Evolutionary conservation across 2,797 vertebrate species (phyloP), one percentile per base, ranked within the genome.

Genomic region (Hyperoplus immaculatus): DNA sequence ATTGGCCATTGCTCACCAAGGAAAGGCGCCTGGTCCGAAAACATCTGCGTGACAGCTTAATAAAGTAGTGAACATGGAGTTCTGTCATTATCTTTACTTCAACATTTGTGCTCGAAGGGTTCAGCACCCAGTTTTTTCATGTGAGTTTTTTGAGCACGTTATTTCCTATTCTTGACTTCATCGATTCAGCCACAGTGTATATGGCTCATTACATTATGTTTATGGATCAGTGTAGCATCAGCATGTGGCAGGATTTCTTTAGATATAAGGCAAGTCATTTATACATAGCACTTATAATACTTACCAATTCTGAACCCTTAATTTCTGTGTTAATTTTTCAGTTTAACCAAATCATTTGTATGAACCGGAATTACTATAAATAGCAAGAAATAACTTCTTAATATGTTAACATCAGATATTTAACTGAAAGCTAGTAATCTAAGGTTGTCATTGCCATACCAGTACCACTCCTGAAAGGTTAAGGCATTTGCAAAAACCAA

Each of bases 181-280:
- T 41, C 2, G 5, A 29, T 63, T 49, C 13, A 36, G 36, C 13
- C 43, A 15, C 4, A 1, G 4, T 36, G 43, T 15, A 21, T 42
- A 16, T 56, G 54, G 18, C 38, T 51, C 4, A 11, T 58, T 38
- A 4, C 6, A 14, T 42, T 50, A 21, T 10, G 9, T 65, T 1
- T 45, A 53, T 21, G 9, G 12, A 46, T 72, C 21, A 54, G 4
- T 41, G 49, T 18, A 51, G 39, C n/a, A 29, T 38, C 29, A 41
- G 36, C 21, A 21, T 15, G 56, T 42, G 14, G 11, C 7, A 1
- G 8, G 11, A 49, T 50, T 3, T 50, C 14, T 6, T 29, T n/a
- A n/a, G 55, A 51, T 21, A 45, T 11, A 59, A 56, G 13, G 14
- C 43, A 76, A 15, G 62, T 62, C 4, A 41, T 56, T 64, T 49